Conservation (phyloP, 1,140 invertebrate genomes). For the Globodera ellingtonae region DNA sequence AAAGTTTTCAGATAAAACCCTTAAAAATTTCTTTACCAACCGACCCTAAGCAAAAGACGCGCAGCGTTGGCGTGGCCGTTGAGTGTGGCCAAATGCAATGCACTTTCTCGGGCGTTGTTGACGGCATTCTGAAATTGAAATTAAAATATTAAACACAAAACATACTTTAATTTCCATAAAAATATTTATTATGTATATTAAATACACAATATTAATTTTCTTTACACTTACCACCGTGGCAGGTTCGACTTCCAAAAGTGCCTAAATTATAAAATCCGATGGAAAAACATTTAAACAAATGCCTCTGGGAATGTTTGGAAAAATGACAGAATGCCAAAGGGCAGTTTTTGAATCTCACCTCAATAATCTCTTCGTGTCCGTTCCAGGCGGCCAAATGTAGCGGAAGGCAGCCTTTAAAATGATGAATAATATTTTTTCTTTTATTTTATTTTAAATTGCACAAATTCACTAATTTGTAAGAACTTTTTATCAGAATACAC, state of each 20-base stretch:
- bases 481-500: conserved; percentile 72
- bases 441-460: not conserved
- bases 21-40: not conserved
- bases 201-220: too few species aligned
- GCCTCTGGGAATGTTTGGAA: conserved; percentile 66
- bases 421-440: conserved; percentile 73
- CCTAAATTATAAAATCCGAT: conserved; percentile 74
- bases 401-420: conserved; percentile 87
- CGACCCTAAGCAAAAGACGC: conserved; percentile 75
- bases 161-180: not conserved
- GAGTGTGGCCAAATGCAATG: conserved; percentile 88
- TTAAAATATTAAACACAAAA: conserved; percentile 6
- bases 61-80: conserved; percentile 90
- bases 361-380: conserved; percentile 89
- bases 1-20: conserved; percentile 23
- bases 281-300: conserved; percentile 73
- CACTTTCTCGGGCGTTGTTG: conserved; percentile 89
- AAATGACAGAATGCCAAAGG: conserved; percentile 69
- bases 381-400: conserved; percentile 91
- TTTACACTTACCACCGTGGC: conserved; percentile 30
- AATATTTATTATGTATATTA: too few species aligned
- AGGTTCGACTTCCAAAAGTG: conserved; percentile 46
- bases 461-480: not conserved
- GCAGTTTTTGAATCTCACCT: conserved; percentile 82
- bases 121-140: conserved; percentile 67